These are phyloP conservation scores for Nasonia longicornis DNA, from an alignment of 1,140 invertebrate species.

Conservation along the genomic window DNA sequence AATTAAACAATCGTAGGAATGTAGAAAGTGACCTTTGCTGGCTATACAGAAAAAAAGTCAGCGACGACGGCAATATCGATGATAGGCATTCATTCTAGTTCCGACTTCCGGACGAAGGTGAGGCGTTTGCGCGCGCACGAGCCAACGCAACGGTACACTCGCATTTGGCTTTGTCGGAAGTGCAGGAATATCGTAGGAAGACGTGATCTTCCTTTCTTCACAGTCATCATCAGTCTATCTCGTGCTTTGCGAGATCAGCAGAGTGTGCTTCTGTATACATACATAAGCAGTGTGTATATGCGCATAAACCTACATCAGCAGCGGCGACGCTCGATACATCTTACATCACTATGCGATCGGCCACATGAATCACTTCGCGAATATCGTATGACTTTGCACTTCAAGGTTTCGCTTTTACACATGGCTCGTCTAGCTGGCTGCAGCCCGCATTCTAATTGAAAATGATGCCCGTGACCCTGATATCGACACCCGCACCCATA, in stretches of 20 bases:
- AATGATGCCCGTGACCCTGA: constrained; percentile 41
- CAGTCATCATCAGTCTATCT: too few species aligned
- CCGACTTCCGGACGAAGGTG: neutral
- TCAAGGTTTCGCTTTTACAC: constrained; percentile 54
- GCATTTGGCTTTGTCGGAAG: constrained; percentile 41
- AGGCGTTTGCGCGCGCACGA: neutral
- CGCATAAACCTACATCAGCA: neutral
- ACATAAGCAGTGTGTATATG: neutral
- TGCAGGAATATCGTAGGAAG: constrained; percentile 38
- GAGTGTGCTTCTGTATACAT: neutral
- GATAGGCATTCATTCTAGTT: neutral
- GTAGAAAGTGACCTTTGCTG: too few species aligned
- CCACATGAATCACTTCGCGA: constrained; percentile 54
- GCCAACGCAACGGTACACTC: constrained; percentile 40
- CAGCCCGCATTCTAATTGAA: constrained; percentile 33
- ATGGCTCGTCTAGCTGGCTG: constrained; percentile 8
- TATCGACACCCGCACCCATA: constrained; percentile 30
- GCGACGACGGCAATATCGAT: neutral
- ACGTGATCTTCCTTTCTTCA: neutral
- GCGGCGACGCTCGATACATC: neutral
- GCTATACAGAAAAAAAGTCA: too few species aligned
- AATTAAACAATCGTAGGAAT: too few species aligned
- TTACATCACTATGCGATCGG: constrained; percentile 55
- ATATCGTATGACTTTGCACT: constrained; percentile 56
- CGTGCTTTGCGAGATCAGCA: neutral